A percentile compares a stretch with the other conserved stretches of the same genome.
These are phyloP conservation scores for Halictus rubicundus DNA, from an alignment of 1,140 invertebrate genomes.

Conservation along the genomic window DNA sequence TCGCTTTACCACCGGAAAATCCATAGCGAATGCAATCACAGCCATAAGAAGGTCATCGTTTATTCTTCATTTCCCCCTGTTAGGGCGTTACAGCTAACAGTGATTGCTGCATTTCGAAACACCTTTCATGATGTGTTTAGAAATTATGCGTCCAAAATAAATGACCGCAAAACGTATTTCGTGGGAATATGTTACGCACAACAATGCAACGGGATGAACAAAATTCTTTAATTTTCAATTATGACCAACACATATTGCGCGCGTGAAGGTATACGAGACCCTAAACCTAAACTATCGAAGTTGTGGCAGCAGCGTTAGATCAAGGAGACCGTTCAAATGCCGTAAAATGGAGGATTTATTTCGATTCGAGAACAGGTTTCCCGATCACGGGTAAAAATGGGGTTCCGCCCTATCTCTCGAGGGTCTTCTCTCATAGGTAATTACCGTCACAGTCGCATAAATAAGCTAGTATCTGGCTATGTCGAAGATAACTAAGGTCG, in stretches of 20 bases:
- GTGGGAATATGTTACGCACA: too few species aligned
- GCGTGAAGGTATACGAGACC: not conserved
- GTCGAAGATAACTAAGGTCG: constrained; percentile 46
- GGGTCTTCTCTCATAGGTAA: constrained; percentile 61
- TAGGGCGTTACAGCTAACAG: not conserved
- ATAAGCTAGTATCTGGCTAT: constrained; percentile 47
- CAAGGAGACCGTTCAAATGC: constrained; percentile 7
- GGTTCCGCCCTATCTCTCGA: constrained; percentile 50
- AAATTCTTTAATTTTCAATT: not conserved
- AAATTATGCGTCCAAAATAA: too few species aligned
- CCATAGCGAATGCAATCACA: constrained; percentile 74
- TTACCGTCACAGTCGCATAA: constrained; percentile 57
- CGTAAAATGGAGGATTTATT: constrained; percentile 53
- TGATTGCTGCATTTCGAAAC: not conserved
- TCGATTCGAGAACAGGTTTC: constrained; percentile 51
- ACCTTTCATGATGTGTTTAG: too few species aligned
- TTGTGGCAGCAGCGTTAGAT: constrained; percentile 10
- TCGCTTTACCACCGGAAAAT: constrained; percentile 63
- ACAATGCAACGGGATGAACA: too few species aligned
- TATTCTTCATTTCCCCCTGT: not conserved
- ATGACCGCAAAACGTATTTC: too few species aligned
- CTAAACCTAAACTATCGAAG: not conserved
- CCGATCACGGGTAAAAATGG: constrained; percentile 8
- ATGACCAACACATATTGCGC: too few species aligned
- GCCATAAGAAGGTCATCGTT: constrained; percentile 40